Conservation (phyloP, 2,888 invertebrate species). For the Volucella zonaria region DNA sequence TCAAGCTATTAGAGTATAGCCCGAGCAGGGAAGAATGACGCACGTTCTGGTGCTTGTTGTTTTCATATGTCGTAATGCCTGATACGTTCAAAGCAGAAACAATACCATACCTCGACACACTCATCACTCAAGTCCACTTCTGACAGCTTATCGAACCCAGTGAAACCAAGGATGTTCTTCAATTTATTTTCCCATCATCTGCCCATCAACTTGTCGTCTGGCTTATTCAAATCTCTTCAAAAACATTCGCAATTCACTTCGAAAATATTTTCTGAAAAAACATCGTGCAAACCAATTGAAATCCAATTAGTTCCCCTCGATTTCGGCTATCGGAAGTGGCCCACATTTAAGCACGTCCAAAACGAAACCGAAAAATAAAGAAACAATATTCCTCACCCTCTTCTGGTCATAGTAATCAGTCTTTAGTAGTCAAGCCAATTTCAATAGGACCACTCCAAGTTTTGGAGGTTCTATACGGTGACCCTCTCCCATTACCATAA, state of each 20-base stretch:
- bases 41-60: too few relatives aligned
- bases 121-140: too few relatives aligned
- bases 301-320: slow-evolving; percentile 28
- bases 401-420: neutral
- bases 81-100: too few relatives aligned
- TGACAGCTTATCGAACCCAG: too few relatives aligned
- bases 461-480: slow-evolving; percentile 52
- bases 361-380: neutral
- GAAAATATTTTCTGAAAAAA: neutral
- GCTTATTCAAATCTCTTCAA: neutral
- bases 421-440: neutral
- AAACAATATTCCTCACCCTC: neutral
- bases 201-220: too few relatives aligned
- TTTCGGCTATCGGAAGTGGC: slow-evolving; percentile 46
- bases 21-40: too few relatives aligned
- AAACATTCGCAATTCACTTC: neutral
- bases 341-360: slow-evolving; percentile 36
- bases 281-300: slow-evolving; percentile 32
- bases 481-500: slow-evolving; percentile 61
- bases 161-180: too few relatives aligned
- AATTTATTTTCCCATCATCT: too few relatives aligned
- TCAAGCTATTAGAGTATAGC: too few relatives aligned
- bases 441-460: slow-evolving; percentile 44
- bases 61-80: too few relatives aligned
- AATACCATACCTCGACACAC: too few relatives aligned